phyloP scores from a whole-genome alignment of 2,113 vertebrate species.

The Sporophila hypoxantha region DNA sequence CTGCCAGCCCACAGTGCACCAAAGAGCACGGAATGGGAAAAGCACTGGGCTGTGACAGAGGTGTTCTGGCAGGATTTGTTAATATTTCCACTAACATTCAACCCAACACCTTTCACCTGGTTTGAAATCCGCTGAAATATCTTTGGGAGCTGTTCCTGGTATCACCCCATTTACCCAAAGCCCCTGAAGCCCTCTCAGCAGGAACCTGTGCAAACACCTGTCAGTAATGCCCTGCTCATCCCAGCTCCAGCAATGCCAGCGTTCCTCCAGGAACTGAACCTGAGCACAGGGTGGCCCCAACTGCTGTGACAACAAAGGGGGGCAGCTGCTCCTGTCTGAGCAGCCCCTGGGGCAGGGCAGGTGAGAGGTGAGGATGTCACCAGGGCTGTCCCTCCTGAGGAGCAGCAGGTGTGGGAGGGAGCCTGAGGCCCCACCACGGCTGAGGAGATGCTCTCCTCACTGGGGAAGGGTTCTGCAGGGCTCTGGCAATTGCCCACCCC shows the following conservation, averaged over 20 bases:
- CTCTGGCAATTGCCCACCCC: not conserved
- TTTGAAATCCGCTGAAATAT: not conserved
- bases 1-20: not conserved
- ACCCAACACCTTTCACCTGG: not conserved
- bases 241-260: not conserved
- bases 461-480: not conserved
- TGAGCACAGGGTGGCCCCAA: not conserved
- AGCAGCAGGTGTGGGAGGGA: not conserved
- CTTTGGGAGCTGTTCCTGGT: not conserved
- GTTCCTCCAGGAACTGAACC: not conserved
- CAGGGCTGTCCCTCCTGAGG: not conserved
- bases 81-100: not conserved
- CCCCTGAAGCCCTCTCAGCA: not conserved
- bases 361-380: not conserved
- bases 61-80: not conserved
- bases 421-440: not conserved
- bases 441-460: not conserved
- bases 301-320: not conserved
- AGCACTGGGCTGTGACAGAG: not conserved
- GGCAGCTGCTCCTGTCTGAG: not conserved
- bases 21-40: not conserved
- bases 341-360: not conserved
- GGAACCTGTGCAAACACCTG: not conserved
- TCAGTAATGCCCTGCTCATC: not conserved
- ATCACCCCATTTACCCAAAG: not conserved